phyloP scores from a whole-genome alignment of 2,888 invertebrate genomes.

The Euzophera pinguis region DNA sequence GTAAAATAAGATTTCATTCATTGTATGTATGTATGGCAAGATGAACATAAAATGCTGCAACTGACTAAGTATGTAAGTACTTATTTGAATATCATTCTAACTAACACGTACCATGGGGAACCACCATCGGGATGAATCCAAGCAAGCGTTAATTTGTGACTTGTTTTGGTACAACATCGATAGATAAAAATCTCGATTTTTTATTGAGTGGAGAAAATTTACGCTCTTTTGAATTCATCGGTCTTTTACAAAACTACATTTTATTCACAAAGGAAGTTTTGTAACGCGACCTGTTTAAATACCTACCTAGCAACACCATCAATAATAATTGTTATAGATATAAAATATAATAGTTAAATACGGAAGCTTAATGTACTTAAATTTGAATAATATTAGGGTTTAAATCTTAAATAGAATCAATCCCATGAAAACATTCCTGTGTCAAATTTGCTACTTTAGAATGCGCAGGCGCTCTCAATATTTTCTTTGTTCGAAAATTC shows the following conservation, averaged over 20 bases:
- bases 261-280: background rate
- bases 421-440: background rate
- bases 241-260: background rate
- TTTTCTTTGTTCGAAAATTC: too few relatives aligned
- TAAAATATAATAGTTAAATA: too few relatives aligned
- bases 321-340: constrained; percentile 11
- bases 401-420: background rate
- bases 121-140: background rate
- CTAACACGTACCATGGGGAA: background rate
- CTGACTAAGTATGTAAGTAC: too few relatives aligned
- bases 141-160: background rate
- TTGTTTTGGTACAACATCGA: background rate
- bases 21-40: too few relatives aligned
- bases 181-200: too few relatives aligned
- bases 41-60: too few relatives aligned
- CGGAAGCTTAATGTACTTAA: too few relatives aligned
- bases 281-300: constrained; percentile 14
- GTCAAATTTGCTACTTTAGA: background rate
- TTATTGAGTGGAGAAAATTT: too few relatives aligned
- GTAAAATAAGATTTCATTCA: too few relatives aligned
- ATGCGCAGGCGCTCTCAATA: constrained; percentile 2
- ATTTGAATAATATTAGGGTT: too few relatives aligned
- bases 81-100: background rate
- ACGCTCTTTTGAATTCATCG: background rate
- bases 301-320: constrained; percentile 32